Base-by-base conservation (phyloP, 2,797 vertebrate species). In the Sebastes hubbsi region DNA sequence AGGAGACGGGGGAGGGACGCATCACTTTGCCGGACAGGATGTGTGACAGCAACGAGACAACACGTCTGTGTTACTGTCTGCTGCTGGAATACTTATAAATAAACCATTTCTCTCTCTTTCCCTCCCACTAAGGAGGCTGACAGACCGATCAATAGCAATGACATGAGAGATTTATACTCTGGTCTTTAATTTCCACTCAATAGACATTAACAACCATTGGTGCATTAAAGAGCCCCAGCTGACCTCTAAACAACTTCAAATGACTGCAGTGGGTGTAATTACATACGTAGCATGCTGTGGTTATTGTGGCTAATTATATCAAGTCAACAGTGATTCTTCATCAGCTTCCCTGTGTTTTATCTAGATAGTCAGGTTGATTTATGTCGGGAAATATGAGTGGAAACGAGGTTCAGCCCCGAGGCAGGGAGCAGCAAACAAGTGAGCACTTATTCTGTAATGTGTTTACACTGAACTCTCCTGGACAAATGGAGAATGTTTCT, bases 11-110 rank as follows among this genome's bases (percentile, higher is more conserved):
- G 8, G 56, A 66, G 81, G 32, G 81, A 80, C 12, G 64, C 80
- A 64, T 87, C 87, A 12, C 77, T 83, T 80, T 75, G 58, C 77
- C 14, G 36, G 59, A 86, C 82, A 71, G 76, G 75, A 86, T 49
- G 84, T 81, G 87, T 61, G 77, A 89, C 25, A 56, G 64, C 72
- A 78, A 27, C n/a, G 10, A 76, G 80, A 88, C 73, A 20, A 49
- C 56, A 42, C 20, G 54, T 79, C 75, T 78, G 25, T 10, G 60
- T 79, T 30, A 54, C 73, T 65, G 79, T 84, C 79, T 74, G 46
- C 79, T 74, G 46, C 64, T 13, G 38, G 54, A 72, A 66, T 1
- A 0, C 38, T 83, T 86, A 81, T 86, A 84, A 93, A 92, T 92
- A 88, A 81, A 80, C 67, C 0, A 0, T 3, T 22, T 65, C 24